Percentiles rank a stretch among this genome's conserved stretches.
These are phyloP conservation scores for Ispidina picta DNA, from an alignment of 2,797 vertebrate genomes.

Conservation along the genomic window DNA sequence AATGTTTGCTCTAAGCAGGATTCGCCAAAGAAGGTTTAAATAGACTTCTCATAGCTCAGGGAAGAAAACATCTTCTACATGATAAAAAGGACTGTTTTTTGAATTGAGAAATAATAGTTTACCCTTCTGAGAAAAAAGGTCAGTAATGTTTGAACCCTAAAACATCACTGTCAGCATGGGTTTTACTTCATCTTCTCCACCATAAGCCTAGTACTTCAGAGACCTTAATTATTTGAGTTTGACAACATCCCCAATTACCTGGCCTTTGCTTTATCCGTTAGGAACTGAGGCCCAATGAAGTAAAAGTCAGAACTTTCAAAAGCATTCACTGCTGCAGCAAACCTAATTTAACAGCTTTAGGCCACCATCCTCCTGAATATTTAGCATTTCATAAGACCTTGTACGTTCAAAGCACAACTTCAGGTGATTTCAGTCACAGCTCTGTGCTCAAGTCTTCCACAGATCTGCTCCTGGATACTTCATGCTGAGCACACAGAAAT, in stretches of 20 bases:
- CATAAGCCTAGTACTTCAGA: background rate
- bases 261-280: background rate
- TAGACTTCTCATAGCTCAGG: background rate
- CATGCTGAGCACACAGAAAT: constrained; percentile 25
- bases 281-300: background rate
- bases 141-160: background rate
- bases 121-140: background rate
- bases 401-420: background rate
- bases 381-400: background rate
- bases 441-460: background rate
- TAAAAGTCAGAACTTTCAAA: background rate
- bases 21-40: background rate
- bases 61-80: background rate
- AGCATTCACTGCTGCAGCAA: background rate
- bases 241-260: background rate
- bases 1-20: background rate
- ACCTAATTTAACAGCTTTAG: background rate
- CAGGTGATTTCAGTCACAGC: background rate
- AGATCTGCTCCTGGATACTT: background rate
- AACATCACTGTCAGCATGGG: background rate
- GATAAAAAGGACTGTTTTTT: background rate
- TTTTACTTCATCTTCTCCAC: background rate
- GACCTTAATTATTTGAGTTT: background rate
- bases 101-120: background rate
- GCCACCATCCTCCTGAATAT: background rate